A percentile compares a stretch with the other conserved stretches of the same genome.
phyloP scores from a whole-genome alignment of 2,888 invertebrate species.

The Ametastegia equiseti region DNA sequence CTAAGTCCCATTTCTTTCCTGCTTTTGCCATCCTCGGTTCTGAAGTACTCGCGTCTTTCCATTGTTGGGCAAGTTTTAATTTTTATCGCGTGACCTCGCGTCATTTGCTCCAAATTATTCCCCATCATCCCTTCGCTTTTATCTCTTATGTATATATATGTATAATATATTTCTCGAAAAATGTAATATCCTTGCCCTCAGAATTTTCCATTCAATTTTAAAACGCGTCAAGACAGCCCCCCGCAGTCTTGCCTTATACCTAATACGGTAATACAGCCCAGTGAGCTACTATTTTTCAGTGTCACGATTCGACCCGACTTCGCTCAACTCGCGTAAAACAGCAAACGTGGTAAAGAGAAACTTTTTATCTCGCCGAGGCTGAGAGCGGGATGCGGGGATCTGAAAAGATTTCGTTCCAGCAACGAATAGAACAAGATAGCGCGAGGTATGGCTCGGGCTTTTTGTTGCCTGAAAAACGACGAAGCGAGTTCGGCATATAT shows the following conservation, averaged over 20 bases:
- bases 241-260: no score
- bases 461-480: no score
- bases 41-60: background rate
- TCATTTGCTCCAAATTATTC: conserved; percentile 1
- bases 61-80: conserved; percentile 18
- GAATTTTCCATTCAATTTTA: conserved; percentile 28
- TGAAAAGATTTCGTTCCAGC: background rate
- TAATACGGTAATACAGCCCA: background rate
- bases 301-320: background rate
- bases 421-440: background rate
- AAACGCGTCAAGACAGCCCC: no score
- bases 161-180: no score
- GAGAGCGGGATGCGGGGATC: background rate
- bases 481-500: no score
- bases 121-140: conserved; percentile 51
- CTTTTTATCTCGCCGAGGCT: background rate
- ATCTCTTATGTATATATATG: no score
- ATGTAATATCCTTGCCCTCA: no score
- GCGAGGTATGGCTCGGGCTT: no score
- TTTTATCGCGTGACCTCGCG: conserved; percentile 21
- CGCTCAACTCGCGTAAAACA: conserved; percentile 2
- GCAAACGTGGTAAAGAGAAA: background rate
- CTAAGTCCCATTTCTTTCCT: conserved; percentile 21
- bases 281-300: conserved; percentile 36
- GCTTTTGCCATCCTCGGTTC: background rate